Conservation (phyloP, 2,113 vertebrate genomes). For the Chaetorhynchus papuensis region DNA sequence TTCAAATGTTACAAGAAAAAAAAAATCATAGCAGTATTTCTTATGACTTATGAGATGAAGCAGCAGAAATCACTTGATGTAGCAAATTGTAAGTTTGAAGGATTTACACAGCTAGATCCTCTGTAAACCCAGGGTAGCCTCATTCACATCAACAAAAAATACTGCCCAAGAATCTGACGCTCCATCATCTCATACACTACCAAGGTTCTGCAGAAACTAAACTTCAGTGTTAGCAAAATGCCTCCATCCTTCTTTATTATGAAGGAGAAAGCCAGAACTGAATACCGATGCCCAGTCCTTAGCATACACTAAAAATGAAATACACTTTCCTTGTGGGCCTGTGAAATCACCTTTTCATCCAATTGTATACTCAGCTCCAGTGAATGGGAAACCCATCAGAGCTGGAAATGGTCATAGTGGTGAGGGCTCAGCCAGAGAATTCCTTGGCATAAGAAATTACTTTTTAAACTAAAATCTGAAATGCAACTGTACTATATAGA, state of each 20-base stretch:
- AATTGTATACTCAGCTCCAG: neutral
- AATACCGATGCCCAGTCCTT: neutral
- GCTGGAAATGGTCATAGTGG: neutral
- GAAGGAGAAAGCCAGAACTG: neutral
- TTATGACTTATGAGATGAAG: conserved; percentile 10
- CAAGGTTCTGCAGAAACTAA: conserved; percentile 2
- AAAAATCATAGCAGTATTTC: neutral
- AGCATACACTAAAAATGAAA: conserved; percentile 19
- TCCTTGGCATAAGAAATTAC: neutral
- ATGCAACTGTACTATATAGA: neutral
- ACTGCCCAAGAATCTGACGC: neutral
- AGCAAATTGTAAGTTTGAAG: conserved; percentile 2
- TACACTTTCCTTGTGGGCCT: neutral
- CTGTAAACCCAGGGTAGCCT: neutral
- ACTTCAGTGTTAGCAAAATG: neutral
- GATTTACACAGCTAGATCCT: conserved; percentile 9
- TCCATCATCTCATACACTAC: neutral
- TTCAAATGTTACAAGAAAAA: neutral
- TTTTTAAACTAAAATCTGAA: neutral
- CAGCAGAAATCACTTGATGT: conserved; percentile 3
- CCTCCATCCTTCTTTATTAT: conserved; percentile 2
- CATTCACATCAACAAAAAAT: conserved; percentile 6
- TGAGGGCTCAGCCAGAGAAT: neutral
- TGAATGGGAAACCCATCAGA: neutral
- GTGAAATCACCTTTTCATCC: neutral